Evolutionary conservation across 2,797 vertebrate genomes (phyloP).

Genomic region (Nannoperca obscura): DNA sequence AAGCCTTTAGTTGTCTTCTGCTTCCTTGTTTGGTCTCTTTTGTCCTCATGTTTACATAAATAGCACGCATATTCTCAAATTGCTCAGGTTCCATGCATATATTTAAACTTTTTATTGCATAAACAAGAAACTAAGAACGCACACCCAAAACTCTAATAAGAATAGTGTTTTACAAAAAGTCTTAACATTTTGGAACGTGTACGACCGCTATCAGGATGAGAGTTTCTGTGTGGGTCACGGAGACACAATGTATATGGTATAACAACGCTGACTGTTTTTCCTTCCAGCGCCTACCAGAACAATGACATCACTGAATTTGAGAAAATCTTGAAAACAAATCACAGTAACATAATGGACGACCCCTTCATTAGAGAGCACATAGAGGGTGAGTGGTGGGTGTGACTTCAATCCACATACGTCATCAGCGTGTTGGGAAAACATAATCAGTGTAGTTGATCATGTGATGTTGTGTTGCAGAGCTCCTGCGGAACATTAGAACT

Average conservation of each 20-base stretch:
- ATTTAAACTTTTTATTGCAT: slow-evolving; percentile 32
- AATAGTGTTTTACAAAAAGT: slow-evolving; percentile 64
- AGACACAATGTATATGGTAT: slow-evolving; percentile 62
- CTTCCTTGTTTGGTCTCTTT: slow-evolving; percentile 39
- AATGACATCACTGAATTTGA: slow-evolving; percentile 99
- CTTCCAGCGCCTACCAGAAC: slow-evolving; percentile 98
- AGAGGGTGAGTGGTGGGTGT: slow-evolving; percentile 89
- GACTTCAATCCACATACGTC: slow-evolving; percentile 27
- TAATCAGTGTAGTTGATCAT: slow-evolving; percentile 5
- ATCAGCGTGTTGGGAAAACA: slow-evolving; percentile 5
- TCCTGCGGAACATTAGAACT: slow-evolving; percentile 99
- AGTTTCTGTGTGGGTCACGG: slow-evolving; percentile 40
- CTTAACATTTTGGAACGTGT: slow-evolving; percentile 51
- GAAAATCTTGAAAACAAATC: slow-evolving; percentile 99
- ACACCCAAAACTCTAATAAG: slow-evolving; percentile 42
- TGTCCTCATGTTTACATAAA: slow-evolving; percentile 28
- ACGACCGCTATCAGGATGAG: slow-evolving; percentile 47
- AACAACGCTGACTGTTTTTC: slow-evolving; percentile 58
- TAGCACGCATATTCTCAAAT: slow-evolving; percentile 19
- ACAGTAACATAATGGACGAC: slow-evolving; percentile 99
- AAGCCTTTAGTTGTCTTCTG: slow-evolving; percentile 7
- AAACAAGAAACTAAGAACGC: slow-evolving; percentile 54
- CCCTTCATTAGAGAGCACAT: slow-evolving; percentile 99
- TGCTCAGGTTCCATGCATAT: slow-evolving; percentile 21
- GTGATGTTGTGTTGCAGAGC: slow-evolving; percentile 89